Percentiles rank a stretch among this genome's conserved stretches.
These are phyloP conservation scores for Oligia fasciuncula DNA, from an alignment of 2,888 invertebrate species.

Conservation along the genomic window DNA sequence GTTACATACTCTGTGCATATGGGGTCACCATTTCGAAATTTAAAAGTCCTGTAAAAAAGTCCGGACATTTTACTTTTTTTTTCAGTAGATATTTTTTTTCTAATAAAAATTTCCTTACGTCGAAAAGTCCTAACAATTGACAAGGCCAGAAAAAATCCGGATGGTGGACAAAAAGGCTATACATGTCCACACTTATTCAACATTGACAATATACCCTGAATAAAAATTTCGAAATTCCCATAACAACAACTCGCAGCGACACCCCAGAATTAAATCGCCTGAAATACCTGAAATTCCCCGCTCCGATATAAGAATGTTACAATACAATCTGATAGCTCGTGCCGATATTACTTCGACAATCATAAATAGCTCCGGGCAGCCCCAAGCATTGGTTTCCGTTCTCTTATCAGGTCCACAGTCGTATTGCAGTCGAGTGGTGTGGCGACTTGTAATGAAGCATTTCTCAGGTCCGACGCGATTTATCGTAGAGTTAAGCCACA, in stretches of 20 bases:
- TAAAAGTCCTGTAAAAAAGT: too few relatives aligned
- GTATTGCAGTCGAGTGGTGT: slow-evolving; percentile 62
- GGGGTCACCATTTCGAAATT: too few relatives aligned
- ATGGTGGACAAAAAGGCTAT: too few relatives aligned
- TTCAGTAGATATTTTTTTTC: too few relatives aligned
- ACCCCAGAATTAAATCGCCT: neutral
- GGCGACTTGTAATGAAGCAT: slow-evolving; percentile 78
- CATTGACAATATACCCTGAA: neutral
- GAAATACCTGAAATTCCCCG: slow-evolving; percentile 22
- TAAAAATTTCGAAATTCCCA: slow-evolving; percentile 1
- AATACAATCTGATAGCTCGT: slow-evolving; percentile 41
- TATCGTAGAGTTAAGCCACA: slow-evolving; percentile 68
- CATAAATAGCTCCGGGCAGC: slow-evolving; percentile 58
- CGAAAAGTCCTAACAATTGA: too few relatives aligned
- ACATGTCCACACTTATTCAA: too few relatives aligned
- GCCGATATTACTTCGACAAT: slow-evolving; percentile 51
- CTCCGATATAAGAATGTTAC: slow-evolving; percentile 41
- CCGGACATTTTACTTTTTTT: too few relatives aligned
- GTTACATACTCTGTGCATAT: too few relatives aligned
- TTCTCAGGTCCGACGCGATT: slow-evolving; percentile 78
- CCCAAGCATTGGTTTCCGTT: slow-evolving; percentile 63
- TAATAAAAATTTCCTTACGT: too few relatives aligned
- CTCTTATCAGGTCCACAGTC: slow-evolving; percentile 63
- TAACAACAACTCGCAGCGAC: neutral
- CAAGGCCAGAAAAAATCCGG: too few relatives aligned